phyloP scores from a whole-genome alignment of 2,797 vertebrate species.

The Acestrorhynchus altus region DNA sequence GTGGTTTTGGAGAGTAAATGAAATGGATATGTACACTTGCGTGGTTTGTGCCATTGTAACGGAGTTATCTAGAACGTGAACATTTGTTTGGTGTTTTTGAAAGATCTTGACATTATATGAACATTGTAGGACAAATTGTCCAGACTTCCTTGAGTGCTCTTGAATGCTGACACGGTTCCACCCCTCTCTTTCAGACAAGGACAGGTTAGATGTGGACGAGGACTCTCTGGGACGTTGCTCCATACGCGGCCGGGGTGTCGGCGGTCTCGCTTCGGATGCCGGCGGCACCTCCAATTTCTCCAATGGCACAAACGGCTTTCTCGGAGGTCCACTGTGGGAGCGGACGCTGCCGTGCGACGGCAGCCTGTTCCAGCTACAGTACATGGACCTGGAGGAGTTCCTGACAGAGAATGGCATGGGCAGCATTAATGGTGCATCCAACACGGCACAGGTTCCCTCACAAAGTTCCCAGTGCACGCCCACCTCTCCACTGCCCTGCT shows the following conservation, averaged over 20 bases:
- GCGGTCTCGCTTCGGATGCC: slow-evolving; percentile 40
- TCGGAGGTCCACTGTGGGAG: slow-evolving; percentile 90
- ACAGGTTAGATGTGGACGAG: slow-evolving; percentile 78
- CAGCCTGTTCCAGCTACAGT: slow-evolving; percentile 89
- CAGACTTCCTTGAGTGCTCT: too few relatives aligned
- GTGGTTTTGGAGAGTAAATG: too few relatives aligned
- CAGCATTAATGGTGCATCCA: slow-evolving; percentile 67
- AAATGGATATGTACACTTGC: too few relatives aligned
- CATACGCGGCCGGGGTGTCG: slow-evolving; percentile 63
- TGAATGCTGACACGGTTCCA: too few relatives aligned
- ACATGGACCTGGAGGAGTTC: slow-evolving; percentile 94
- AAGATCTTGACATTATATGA: too few relatives aligned
- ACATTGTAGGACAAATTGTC: too few relatives aligned
- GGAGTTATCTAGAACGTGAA: too few relatives aligned
- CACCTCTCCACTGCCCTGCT: slow-evolving; percentile 76
- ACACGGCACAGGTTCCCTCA: slow-evolving; percentile 81
- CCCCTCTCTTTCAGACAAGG: slow-evolving; percentile 72
- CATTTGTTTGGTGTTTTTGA: too few relatives aligned
- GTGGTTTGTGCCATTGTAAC: too few relatives aligned
- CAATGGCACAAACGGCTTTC: slow-evolving; percentile 67
- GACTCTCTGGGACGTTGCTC: slow-evolving; percentile 77
- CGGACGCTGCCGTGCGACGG: slow-evolving; percentile 87
- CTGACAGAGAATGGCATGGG: slow-evolving; percentile 90
- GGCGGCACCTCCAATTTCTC: slow-evolving; percentile 59
- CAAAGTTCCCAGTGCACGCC: slow-evolving; percentile 84